Percentiles rank a stretch among this genome's conserved stretches.
phyloP scores from a whole-genome alignment of 2,797 vertebrate genomes.

The Lutjanus argentimaculatus region DNA sequence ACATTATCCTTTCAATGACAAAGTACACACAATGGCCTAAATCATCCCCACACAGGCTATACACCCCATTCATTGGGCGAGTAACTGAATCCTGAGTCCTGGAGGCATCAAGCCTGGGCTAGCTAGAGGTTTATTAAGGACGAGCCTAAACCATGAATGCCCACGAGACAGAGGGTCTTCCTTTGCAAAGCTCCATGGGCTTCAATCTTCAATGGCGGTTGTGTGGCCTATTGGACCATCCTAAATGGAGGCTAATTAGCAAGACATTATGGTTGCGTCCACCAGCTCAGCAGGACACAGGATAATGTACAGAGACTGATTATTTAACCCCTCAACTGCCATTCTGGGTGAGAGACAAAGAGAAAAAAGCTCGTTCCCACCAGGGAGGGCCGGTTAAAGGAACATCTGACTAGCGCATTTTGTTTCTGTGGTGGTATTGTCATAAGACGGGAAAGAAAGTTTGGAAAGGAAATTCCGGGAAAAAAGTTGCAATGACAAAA shows the following conservation, averaged over 20 bases:
- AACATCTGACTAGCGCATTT: slow-evolving; percentile 34
- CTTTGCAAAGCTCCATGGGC: slow-evolving; percentile 71
- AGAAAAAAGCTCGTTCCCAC: slow-evolving; percentile 63
- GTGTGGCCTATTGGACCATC: slow-evolving; percentile 74
- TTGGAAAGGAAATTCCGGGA: background rate
- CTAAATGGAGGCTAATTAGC: slow-evolving; percentile 85
- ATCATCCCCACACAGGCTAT: slow-evolving; percentile 62
- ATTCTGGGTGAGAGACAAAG: slow-evolving; percentile 64
- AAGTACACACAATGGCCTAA: slow-evolving; percentile 72
- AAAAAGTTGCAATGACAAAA: slow-evolving; percentile 11
- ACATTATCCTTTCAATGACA: slow-evolving; percentile 79
- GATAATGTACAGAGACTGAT: slow-evolving; percentile 80
- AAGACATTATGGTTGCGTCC: slow-evolving; percentile 76
- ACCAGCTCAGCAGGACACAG: slow-evolving; percentile 74
- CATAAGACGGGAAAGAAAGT: background rate
- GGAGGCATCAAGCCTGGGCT: slow-evolving; percentile 49
- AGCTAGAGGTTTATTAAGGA: slow-evolving; percentile 66
- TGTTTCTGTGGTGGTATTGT: slow-evolving; percentile 18
- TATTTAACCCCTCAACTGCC: slow-evolving; percentile 78
- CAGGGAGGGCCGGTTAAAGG: slow-evolving; percentile 25
- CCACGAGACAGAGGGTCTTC: slow-evolving; percentile 72
- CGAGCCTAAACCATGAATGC: slow-evolving; percentile 63
- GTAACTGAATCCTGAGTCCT: slow-evolving; percentile 65
- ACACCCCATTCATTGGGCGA: slow-evolving; percentile 63
- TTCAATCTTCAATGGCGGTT: slow-evolving; percentile 69